These are phyloP conservation scores for Harpegnathos saltator DNA, from an alignment of 1,140 invertebrate species.

Conservation along the genomic window DNA sequence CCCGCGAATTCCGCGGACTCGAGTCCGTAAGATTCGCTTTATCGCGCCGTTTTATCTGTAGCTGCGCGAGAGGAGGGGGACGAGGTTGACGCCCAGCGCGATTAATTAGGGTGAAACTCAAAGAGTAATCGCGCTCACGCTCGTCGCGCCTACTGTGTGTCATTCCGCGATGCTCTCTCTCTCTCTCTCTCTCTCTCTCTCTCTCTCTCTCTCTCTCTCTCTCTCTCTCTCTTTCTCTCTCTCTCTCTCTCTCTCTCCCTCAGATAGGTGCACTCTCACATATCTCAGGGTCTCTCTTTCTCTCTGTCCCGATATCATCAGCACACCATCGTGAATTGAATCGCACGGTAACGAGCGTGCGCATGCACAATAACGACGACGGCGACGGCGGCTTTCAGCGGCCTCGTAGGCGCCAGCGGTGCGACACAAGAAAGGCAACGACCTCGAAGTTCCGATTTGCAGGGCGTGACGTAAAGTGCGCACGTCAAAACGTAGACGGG, in stretches of 20 bases:
- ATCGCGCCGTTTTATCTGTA: not conserved
- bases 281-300: too few species aligned
- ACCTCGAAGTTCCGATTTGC: constrained; percentile 81
- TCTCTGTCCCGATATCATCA: not conserved
- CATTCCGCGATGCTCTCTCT: not conserved
- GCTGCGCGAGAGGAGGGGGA: not conserved
- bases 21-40: not conserved
- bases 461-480: constrained; percentile 70
- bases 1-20: too few species aligned
- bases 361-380: constrained; percentile 67
- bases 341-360: constrained; percentile 63
- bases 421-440: constrained; percentile 81
- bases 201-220: not conserved
- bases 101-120: constrained; percentile 28
- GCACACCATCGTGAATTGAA: constrained; percentile 51
- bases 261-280: too few species aligned
- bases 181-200: constrained; percentile 26
- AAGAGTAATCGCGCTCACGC: not conserved
- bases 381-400: constrained; percentile 26
- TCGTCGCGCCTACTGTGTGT: not conserved
- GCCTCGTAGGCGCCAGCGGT: constrained; percentile 73
- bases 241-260: constrained; percentile 24
- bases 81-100: not conserved
- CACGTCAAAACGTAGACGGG: not conserved
- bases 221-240: not conserved